phyloP scores from a whole-genome alignment of 2,113 vertebrate genomes.

The Laticauda laticaudata region DNA sequence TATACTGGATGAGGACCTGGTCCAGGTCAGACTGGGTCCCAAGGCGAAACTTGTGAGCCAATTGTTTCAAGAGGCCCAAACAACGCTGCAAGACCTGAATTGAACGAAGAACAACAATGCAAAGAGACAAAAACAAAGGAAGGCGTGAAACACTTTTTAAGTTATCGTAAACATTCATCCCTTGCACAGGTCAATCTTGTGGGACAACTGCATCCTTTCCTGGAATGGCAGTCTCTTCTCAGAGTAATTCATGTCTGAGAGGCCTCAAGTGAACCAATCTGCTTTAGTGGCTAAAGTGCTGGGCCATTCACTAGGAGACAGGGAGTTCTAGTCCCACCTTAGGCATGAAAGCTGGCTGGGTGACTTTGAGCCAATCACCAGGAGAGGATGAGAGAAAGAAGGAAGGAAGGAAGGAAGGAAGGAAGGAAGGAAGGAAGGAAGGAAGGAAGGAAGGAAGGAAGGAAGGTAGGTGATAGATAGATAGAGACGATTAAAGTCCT shows the following conservation, averaged over 20 bases:
- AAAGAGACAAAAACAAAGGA: too few relatives aligned
- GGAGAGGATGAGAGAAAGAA: too few relatives aligned
- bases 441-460: too few relatives aligned
- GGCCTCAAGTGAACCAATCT: not conserved
- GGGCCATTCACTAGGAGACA: too few relatives aligned
- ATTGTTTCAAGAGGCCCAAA: constrained; percentile 74
- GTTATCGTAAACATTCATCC: not conserved
- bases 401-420: too few relatives aligned
- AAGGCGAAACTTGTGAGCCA: constrained; percentile 78
- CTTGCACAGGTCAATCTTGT: not conserved
- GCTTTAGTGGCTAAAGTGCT: not conserved
- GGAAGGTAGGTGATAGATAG: too few relatives aligned
- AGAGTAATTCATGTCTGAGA: not conserved
- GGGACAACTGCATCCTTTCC: not conserved
- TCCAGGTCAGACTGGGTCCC: constrained; percentile 79
- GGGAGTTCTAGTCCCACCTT: too few relatives aligned
- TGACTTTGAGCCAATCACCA: too few relatives aligned
- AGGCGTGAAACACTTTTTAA: not conserved
- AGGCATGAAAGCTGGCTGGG: too few relatives aligned
- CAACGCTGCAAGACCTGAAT: constrained; percentile 78
- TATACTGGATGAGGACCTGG: constrained; percentile 77
- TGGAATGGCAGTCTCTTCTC: not conserved
- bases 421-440: too few relatives aligned
- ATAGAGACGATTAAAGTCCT: not conserved
- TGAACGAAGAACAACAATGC: not conserved